Evolutionary conservation across 92 coral and sea anemone genomes (phyloP), one percentile per base, ranked within the genome.

Genomic region (Epizoanthus scotinus): DNA sequence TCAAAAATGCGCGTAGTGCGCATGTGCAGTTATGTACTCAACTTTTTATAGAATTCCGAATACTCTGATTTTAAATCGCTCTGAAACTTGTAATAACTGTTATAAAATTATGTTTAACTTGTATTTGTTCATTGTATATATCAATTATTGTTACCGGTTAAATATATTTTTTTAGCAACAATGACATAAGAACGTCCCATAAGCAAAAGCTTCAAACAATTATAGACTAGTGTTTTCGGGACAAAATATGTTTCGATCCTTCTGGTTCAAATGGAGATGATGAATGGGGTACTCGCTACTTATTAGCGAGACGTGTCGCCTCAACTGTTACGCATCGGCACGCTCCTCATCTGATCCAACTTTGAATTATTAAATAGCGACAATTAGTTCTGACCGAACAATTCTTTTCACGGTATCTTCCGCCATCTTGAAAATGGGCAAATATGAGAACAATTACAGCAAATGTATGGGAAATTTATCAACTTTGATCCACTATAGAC

Each of bases 231-330:
- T n/a, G 64, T 20, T 14, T 56, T 18, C n/a, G 17, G 29, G 5
- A 7, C 1, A 2, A 0, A 0, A 0, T 0, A 1, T 3, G 9
- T 15, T 0, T 12, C 4, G 79, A 73, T 73, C 79, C 79, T 73
- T 73, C 79, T 73, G 79, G 79, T 73, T 73, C 79, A 73, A 34
- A 6, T 8, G 79, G 79, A 73, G 3, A 31, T 73, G 79, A 73
- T 73, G 79, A 73, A 73, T 24, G 79, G 60, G 50, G 64, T 73
- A 73, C 31, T 73, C 79, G 21, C 24, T 53, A 73, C 8, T 52
- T 40, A 44, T 73, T 73, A 53, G 65, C 58, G 79, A 73, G 65
- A 73, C 79, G 73, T 68, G 73, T 21, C 73, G 73, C 73, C 55
- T 68, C 73, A 42, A n/a, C 9, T 68, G 73, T 68, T 68, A 68